Percentiles rank a stretch among this genome's conserved stretches.
These are phyloP conservation scores for Smithornis capensis DNA, from an alignment of 2,113 vertebrate genomes.

Conservation along the genomic window DNA sequence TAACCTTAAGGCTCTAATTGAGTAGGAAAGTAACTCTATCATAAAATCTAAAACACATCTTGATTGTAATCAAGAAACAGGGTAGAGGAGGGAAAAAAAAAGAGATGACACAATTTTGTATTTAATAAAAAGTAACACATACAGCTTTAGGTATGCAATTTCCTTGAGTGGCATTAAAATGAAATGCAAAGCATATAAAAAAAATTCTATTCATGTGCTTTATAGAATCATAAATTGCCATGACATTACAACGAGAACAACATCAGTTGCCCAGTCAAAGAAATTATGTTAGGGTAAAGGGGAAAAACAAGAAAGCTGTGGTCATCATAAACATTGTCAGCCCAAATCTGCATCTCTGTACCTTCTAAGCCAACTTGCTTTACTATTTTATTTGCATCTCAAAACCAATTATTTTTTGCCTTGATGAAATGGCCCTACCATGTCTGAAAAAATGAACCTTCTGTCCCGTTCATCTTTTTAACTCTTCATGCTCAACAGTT, in stretches of 20 bases:
- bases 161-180: conserved; percentile 57
- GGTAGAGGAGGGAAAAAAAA: fast-evolving
- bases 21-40: conserved; percentile 38
- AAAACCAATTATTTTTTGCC: neutral
- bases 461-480: neutral
- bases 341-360: conserved; percentile 39
- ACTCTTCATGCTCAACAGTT: neutral
- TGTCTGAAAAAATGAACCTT: neutral
- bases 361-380: conserved; percentile 14
- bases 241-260: conserved; percentile 64
- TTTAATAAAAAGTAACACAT: conserved; percentile 54
- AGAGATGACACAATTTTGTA: neutral
- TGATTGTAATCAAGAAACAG: conserved; percentile 59
- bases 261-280: conserved; percentile 66
- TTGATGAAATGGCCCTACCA: neutral
- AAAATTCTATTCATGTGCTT: conserved; percentile 57
- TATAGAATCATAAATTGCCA: conserved; percentile 65
- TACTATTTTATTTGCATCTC: conserved; percentile 35
- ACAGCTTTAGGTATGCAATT: conserved; percentile 57
- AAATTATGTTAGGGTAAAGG: conserved; percentile 55
- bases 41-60: conserved; percentile 46
- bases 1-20: conserved; percentile 51
- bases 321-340: conserved; percentile 61
- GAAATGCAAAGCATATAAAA: conserved; percentile 61
- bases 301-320: conserved; percentile 27